These are phyloP conservation scores for Agrochola macilenta DNA, from an alignment of 2,888 invertebrate genomes.

Conservation along the genomic window DNA sequence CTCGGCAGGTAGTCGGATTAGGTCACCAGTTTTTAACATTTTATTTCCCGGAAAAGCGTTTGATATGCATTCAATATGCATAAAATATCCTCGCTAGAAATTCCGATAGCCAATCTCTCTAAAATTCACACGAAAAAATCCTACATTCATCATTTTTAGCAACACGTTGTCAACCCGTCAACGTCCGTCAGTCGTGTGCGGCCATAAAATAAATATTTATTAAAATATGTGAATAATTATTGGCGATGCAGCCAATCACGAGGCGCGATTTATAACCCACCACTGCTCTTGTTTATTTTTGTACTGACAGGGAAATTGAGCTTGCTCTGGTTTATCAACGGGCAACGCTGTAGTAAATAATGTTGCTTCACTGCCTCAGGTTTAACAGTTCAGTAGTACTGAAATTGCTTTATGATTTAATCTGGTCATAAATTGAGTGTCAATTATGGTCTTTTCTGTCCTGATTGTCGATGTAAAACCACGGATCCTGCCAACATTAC, in stretches of 20 bases:
- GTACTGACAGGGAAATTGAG: conserved; percentile 72
- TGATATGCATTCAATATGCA: conserved; percentile 48
- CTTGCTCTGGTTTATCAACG: conserved; percentile 61
- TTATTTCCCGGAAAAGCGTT: conserved; percentile 23
- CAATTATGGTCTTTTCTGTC: conserved; percentile 48
- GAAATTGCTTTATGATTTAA: conserved; percentile 59
- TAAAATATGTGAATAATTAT: conserved; percentile 74
- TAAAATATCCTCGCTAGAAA: conserved; percentile 43
- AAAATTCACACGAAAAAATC: conserved; percentile 54
- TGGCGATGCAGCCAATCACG: conserved; percentile 72
- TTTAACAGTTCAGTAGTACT: conserved; percentile 57
- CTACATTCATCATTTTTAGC: conserved; percentile 66
- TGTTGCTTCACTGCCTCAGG: conserved; percentile 58
- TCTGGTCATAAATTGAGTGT: conserved; percentile 59
- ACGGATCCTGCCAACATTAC: conserved; percentile 12
- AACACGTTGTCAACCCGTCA: conserved; percentile 65
- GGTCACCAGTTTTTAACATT: conserved; percentile 16
- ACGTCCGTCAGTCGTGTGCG: conserved; percentile 47
- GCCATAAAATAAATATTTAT: conserved; percentile 76
- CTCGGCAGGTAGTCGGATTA: conserved; percentile 9
- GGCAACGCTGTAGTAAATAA: conserved; percentile 55
- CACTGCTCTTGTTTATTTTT: conserved; percentile 70
- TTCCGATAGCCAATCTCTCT: conserved; percentile 50
- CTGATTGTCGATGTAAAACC: conserved; percentile 25
- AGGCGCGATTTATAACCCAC: conserved; percentile 69